Evolutionary conservation across 2,888 invertebrate genomes (phyloP), one percentile per base, ranked within the genome.

Genomic region (Enchytraeus crypticus): DNA sequence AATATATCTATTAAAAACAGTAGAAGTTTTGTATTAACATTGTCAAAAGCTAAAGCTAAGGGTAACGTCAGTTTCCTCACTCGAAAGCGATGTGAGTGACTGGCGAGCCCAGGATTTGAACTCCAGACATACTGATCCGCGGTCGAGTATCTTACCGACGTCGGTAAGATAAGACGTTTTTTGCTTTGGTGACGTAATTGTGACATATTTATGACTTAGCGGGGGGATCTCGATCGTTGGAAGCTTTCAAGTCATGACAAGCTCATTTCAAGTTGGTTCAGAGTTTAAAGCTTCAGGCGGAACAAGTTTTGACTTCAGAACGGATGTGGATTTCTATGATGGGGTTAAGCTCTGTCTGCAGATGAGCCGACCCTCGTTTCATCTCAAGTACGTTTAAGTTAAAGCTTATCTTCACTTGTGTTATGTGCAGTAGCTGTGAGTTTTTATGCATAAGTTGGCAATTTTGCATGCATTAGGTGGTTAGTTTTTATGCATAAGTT

Each of bases 301-400:
- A 65, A 83, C 86, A 14, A 84, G 84, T 68, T 83, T 87, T 3
- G 85, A 86, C 69, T 87, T 87, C 71, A 82, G 84, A 51, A 87
- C 88, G 0, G 85, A 90, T 73, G 83, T 88, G 38, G 87, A 90
- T 72, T 90, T 90, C 74, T 87, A 85, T 56, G 84, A 84, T 26
- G 84, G 87, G n/a, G 73, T 78, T 57, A 85, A 86, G 68, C 81
- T 89, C 57, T 90, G 90, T 77, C 84, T 90, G 81, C 85, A 86
- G 73, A 82, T 90, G 79, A 84, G 83, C 53, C 86, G 88, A 70
- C 87, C 87, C 2, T 83, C 85, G 61, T 82, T 85, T 27, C 68
- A 81, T 4, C 80, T 85, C 61, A 84, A 81, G 87, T 87, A 77
- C 72, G 73, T 18, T 23, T 32, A 14, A 38, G 8, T 38, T 38